Conservation (phyloP, 1,140 invertebrate genomes). For the Diabrotica undecimpunctata region DNA sequence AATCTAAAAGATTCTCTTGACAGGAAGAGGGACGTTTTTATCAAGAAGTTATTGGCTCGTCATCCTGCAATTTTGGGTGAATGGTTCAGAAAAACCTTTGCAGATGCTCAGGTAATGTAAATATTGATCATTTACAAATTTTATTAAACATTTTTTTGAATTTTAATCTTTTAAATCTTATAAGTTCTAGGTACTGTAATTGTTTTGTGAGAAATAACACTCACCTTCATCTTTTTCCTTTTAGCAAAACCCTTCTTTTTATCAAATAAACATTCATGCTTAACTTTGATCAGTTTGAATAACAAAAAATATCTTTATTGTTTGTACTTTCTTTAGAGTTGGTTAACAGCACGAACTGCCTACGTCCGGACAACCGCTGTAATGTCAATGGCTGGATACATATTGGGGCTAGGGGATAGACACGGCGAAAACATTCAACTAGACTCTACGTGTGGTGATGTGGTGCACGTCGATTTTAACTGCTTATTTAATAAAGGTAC, state of each 20-base stretch:
- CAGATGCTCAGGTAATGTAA: conserved; percentile 71
- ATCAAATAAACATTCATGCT: no score
- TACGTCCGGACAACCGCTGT: conserved; percentile 91
- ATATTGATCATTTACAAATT: no score
- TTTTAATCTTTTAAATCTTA: no score
- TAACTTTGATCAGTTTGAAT: not conserved
- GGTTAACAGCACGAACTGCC: conserved; percentile 78
- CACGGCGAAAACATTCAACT: conserved; percentile 97
- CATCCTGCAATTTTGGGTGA: conserved; percentile 85
- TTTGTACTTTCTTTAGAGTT: conserved; percentile 44
- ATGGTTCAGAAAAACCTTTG: conserved; percentile 87
- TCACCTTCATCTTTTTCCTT: no score
- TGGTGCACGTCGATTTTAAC: conserved; percentile 97
- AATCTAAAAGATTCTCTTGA: conserved; percentile 58
- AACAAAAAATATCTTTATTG: not conserved
- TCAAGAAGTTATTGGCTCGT: conserved; percentile 64
- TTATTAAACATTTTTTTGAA: no score
- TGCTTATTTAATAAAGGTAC: conserved; percentile 89
- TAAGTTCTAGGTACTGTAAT: no score
- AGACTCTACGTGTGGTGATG: conserved; percentile 86
- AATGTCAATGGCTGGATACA: conserved; percentile 98
- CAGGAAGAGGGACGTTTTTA: conserved; percentile 71
- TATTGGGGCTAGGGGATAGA: conserved; percentile 93
- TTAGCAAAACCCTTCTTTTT: no score
- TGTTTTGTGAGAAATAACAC: no score